A percentile compares a stretch with the other conserved stretches of the same genome.
phyloP scores from a whole-genome alignment of 2,797 vertebrate genomes.

The Agapornis canus region DNA sequence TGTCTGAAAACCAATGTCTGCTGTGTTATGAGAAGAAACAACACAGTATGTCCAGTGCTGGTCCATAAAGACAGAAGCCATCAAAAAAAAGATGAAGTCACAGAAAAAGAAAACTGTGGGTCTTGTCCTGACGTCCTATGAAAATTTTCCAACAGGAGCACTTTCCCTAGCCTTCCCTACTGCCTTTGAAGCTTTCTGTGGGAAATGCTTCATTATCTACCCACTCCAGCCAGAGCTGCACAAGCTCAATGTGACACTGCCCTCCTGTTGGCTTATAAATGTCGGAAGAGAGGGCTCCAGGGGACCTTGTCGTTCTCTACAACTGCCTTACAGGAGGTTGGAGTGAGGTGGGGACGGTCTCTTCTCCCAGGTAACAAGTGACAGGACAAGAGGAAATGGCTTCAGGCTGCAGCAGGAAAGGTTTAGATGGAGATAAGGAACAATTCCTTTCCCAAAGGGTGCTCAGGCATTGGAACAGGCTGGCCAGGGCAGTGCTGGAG shows the following conservation, averaged over 20 bases:
- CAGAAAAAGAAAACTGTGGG: neutral
- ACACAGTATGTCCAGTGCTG: fast-evolving
- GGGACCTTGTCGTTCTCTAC: neutral
- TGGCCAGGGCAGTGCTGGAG: neutral
- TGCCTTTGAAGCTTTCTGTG: neutral
- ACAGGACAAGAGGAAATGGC: neutral
- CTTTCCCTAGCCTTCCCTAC: neutral
- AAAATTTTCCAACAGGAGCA: neutral
- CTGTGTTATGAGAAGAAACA: neutral
- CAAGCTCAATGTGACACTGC: fast-evolving
- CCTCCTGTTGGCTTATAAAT: neutral
- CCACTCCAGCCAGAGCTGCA: neutral
- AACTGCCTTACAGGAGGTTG: neutral
- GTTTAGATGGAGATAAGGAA: neutral
- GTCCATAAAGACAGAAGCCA: neutral
- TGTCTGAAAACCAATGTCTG: neutral
- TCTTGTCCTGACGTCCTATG: neutral
- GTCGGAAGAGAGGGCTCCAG: neutral
- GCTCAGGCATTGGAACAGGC: neutral
- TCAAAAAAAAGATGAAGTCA: neutral
- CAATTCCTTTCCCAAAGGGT: neutral
- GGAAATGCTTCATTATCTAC: neutral
- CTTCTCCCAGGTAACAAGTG: neutral
- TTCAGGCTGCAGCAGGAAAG: neutral
- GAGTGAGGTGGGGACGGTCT: neutral